These are phyloP conservation scores for Protophormia terraenovae DNA, from an alignment of 2,888 invertebrate genomes.

Conservation along the genomic window DNA sequence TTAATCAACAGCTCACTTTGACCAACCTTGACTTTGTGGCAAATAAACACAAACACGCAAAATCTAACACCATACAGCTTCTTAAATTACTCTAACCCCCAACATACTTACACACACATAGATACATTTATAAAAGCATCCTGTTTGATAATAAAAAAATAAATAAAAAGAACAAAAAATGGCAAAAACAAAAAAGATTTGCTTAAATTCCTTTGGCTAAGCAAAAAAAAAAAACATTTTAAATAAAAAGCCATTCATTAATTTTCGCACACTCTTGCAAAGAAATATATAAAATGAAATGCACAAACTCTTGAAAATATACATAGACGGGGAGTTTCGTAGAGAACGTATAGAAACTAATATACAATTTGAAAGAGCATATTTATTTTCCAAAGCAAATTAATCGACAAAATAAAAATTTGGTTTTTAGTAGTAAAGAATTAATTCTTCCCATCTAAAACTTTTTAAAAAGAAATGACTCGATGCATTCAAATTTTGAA, in stretches of 20 bases:
- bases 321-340: slow-evolving; percentile 29
- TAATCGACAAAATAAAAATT: background rate
- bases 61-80: slow-evolving; percentile 66
- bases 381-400: background rate
- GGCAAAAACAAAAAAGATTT: slow-evolving; percentile 30
- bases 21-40: slow-evolving; percentile 66
- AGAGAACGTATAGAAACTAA: too few species aligned
- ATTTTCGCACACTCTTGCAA: slow-evolving; percentile 49
- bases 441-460: too few species aligned
- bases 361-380: background rate
- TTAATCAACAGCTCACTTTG: slow-evolving; percentile 57
- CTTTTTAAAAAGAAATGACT: too few species aligned
- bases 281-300: background rate
- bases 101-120: background rate
- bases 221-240: slow-evolving; percentile 19
- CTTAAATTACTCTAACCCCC: slow-evolving; percentile 58
- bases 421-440: too few species aligned
- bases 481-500: too few species aligned
- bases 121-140: slow-evolving; percentile 51
- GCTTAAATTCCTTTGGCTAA: slow-evolving; percentile 47
- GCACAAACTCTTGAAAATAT: background rate
- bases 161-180: background rate
- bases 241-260: slow-evolving; percentile 63
- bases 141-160: slow-evolving; percentile 56
- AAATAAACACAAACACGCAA: slow-evolving; percentile 57